Base-by-base conservation (phyloP, 2,797 vertebrate genomes). In the Oreochromis grahami region DNA sequence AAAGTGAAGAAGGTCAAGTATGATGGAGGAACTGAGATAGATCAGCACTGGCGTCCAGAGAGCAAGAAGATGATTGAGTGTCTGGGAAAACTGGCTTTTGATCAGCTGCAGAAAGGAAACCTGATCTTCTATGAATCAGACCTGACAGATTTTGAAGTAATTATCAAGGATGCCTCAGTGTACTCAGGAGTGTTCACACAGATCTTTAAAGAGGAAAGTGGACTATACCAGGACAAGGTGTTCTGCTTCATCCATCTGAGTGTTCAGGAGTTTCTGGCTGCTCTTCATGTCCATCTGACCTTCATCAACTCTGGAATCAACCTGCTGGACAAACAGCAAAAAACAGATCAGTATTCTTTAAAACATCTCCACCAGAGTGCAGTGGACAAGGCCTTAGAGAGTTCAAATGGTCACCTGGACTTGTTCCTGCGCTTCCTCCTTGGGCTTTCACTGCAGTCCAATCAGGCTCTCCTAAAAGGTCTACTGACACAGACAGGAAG, bases 1-100 rank as follows among this genome's bases (percentile, higher is more conserved):
- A 52, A 52, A 52, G 0, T 21, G 5, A 52, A 52, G 9, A 52
- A 12, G 5, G 10, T 52, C 10, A 52, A 52, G 10, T 52, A 52
- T 12, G 51, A 52, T 0, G n/a, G 0, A 0, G 51, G 51, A 52
- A 1, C 10, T 52, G n/a, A 21, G 0, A 21, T 0, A 21, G n/a
- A 52, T 52, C 51, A 2, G 1, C 51, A 21, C n/a, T 52, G 48
- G 48, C 9, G 48, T 50, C 48, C 4, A 19, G 48, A 19, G 17
- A 50, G 48, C 17, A 19, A 4, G 17, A 50, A 50, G 8, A 10
- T 10, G 17, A 51, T 51, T 1, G 8, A 51, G 2, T 50, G 0
- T 50, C 48, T 51, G 8, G 17, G 8, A 51, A 51, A 51, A 51
- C 48, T 51, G 48, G 48, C 4, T 51, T 51, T 51, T 51, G 48